Conservation (phyloP, 1,140 invertebrate species). For the Zaprionus ghesquierei region DNA sequence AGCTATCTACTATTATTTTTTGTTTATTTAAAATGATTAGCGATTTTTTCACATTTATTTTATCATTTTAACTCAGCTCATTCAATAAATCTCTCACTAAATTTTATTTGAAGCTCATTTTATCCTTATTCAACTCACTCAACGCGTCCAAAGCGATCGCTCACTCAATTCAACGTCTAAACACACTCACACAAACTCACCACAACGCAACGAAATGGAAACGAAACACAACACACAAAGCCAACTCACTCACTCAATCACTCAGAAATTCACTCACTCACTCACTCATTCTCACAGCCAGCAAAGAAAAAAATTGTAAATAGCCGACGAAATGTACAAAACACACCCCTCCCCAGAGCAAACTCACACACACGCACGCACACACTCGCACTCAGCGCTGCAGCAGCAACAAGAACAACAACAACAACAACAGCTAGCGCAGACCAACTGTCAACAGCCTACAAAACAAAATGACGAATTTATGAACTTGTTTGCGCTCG, state of each 20-base stretch:
- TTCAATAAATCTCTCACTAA: neutral
- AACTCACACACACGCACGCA: neutral
- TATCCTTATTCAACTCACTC: neutral
- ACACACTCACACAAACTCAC: slow-evolving; percentile 25
- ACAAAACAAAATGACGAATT: slow-evolving; percentile 83
- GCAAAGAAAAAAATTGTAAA: slow-evolving; percentile 41
- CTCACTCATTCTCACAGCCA: slow-evolving; percentile 22
- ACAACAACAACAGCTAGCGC: slow-evolving; percentile 48
- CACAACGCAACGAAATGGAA: slow-evolving; percentile 33
- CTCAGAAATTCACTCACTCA: slow-evolving; percentile 1
- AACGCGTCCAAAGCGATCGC: neutral
- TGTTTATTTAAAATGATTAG: too few relatives aligned
- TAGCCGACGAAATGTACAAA: slow-evolving; percentile 57
- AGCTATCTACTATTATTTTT: too few relatives aligned
- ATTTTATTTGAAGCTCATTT: neutral
- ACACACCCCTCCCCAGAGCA: slow-evolving; percentile 45
- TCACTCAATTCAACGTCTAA: slow-evolving; percentile 16
- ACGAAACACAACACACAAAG: slow-evolving; percentile 23
- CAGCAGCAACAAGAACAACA: slow-evolving; percentile 32
- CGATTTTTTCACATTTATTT: neutral
- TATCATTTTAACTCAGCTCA: neutral
- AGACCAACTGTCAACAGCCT: slow-evolving; percentile 76
- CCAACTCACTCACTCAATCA: slow-evolving; percentile 5
- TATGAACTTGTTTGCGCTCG: slow-evolving; percentile 72
- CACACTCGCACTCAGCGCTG: slow-evolving; percentile 23